Conservation (phyloP, 2,113 vertebrate species). For the Heterotis niloticus region DNA sequence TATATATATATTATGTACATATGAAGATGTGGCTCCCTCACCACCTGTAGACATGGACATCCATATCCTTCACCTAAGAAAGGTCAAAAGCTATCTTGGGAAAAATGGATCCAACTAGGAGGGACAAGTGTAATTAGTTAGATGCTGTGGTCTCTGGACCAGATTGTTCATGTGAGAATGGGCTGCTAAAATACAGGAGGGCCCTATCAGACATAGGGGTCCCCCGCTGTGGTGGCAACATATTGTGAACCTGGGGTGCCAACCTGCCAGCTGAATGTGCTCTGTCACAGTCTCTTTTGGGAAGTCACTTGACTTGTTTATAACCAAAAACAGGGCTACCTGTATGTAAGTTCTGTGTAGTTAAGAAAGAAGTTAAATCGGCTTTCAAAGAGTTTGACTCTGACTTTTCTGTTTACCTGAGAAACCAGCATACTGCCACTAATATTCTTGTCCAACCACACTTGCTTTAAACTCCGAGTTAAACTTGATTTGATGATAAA, state of each 20-base stretch:
- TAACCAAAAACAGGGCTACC: conserved; percentile 5
- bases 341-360: neutral
- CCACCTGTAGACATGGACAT: neutral
- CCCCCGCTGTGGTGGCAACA: too few species aligned
- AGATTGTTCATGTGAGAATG: too few species aligned
- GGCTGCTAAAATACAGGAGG: too few species aligned
- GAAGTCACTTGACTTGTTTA: neutral
- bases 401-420: neutral
- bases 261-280: neutral
- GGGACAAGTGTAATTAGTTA: too few species aligned
- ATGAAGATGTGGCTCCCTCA: too few species aligned
- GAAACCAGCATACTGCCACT: neutral
- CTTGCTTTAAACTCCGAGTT: neutral
- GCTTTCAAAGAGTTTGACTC: neutral
- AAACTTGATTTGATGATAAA: neutral
- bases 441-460: neutral
- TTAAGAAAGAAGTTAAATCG: neutral
- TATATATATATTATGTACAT: too few species aligned
- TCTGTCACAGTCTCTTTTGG: conserved; percentile 1
- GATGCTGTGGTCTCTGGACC: too few species aligned
- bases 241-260: too few species aligned
- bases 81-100: too few species aligned
- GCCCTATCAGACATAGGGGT: too few species aligned
- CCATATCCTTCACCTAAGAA: too few species aligned
- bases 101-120: too few species aligned